Conservation (phyloP, 30 jellyfish, hydroid and myxozoan species). For the Haliclystus octoradiatus region DNA sequence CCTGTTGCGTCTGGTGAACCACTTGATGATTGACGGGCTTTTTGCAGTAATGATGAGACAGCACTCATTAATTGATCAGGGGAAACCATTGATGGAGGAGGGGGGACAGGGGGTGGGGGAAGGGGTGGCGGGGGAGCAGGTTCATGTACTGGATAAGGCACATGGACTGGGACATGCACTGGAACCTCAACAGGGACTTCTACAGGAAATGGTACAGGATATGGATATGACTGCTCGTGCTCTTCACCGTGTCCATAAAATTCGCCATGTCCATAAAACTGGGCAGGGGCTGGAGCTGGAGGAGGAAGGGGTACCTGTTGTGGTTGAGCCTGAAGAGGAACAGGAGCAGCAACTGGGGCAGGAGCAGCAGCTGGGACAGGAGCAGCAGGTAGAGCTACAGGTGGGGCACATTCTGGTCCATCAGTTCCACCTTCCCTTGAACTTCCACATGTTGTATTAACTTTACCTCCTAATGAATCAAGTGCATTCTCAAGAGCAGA, state of each 20-base stretch:
- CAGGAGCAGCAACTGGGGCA: neutral
- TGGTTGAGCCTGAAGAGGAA: neutral
- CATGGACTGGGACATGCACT: too few species aligned
- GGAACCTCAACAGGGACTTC: too few species aligned
- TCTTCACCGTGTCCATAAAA: too few species aligned
- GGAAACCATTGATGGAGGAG: neutral
- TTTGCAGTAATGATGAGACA: neutral
- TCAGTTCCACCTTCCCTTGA: constrained; percentile 35
- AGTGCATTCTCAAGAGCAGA: neutral
- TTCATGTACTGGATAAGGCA: too few species aligned
- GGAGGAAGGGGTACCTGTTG: neutral
- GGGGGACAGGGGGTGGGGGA: neutral
- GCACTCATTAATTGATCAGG: constrained; percentile 5
- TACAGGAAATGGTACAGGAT: too few species aligned
- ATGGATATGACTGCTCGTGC: too few species aligned
- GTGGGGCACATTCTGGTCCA: neutral
- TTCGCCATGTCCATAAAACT: too few species aligned
- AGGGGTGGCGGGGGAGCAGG: neutral
- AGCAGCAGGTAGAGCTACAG: neutral
- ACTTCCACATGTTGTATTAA: constrained; percentile 34
- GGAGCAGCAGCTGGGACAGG: neutral
- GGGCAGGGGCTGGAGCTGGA: constrained; percentile 1
- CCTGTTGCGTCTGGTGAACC: constrained; percentile 33
- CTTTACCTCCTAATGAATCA: constrained; percentile 4
- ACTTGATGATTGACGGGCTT: constrained; percentile 4